phyloP scores from a whole-genome alignment of 2,113 vertebrate genomes.

The Phalacrocorax aristotelis region DNA sequence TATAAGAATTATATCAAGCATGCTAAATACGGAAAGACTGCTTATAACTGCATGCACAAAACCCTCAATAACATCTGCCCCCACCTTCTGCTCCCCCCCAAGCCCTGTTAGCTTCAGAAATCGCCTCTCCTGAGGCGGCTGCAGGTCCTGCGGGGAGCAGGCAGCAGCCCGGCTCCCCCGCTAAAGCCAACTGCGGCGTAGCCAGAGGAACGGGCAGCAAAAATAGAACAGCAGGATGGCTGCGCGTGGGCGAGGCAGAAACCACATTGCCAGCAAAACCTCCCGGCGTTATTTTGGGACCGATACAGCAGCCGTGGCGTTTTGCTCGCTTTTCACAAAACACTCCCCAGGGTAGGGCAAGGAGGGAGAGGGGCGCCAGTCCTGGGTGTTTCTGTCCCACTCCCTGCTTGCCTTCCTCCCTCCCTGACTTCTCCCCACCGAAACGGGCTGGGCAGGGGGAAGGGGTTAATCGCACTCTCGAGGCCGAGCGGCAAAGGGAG shows the following conservation, averaged over 20 bases:
- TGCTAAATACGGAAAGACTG: neutral
- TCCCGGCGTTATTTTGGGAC: slow-evolving; percentile 77
- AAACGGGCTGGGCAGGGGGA: neutral
- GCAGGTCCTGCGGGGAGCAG: slow-evolving; percentile 67
- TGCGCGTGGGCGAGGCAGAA: slow-evolving; percentile 81
- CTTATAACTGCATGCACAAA: neutral
- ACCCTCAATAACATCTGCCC: neutral
- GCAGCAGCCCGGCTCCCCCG: slow-evolving; percentile 60
- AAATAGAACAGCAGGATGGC: slow-evolving; percentile 81
- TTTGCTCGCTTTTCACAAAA: slow-evolving; percentile 59
- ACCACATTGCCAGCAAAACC: slow-evolving; percentile 79
- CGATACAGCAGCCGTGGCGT: slow-evolving; percentile 63
- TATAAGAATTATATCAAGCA: neutral
- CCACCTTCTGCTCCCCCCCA: neutral
- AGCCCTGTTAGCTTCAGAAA: neutral
- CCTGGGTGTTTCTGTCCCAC: neutral
- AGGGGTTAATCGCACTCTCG: slow-evolving; percentile 69
- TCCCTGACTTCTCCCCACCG: neutral
- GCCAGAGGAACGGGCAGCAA: slow-evolving; percentile 80
- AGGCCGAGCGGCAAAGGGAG: slow-evolving; percentile 59
- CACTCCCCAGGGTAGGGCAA: slow-evolving; percentile 22
- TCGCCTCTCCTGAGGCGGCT: slow-evolving; percentile 48
- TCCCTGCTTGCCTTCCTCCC: neutral
- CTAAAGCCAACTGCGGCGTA: slow-evolving; percentile 75
- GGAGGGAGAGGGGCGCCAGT: neutral